Base-by-base conservation (phyloP, 2,888 invertebrate species). In the Epinotia demarniana region DNA sequence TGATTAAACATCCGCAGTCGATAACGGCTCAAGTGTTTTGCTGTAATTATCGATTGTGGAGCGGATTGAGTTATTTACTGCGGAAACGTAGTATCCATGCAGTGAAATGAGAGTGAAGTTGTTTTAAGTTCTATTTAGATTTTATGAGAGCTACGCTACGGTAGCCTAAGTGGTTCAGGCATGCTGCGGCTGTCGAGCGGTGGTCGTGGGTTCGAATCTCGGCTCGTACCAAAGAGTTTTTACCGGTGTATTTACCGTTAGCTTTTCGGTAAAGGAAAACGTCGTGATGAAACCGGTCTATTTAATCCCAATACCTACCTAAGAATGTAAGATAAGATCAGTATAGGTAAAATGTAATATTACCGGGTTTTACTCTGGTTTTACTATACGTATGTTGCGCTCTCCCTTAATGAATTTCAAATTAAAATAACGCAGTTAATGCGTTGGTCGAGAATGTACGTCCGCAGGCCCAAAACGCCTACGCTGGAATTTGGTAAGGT, bases 401-500 rank as follows among this genome's bases (percentile, higher is more conserved):
- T 53, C 2, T 53, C 53, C n/a, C 53, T 53, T n/a, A 39, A 39
- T 39, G n/a, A 53, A 58, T 27, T 58, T 19, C 39, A 66, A 75
- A 64, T 71, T 75, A 60, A 53, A 55, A 60, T 62, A 27, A 66
- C 23, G n/a, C 49, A 57, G 57, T 63, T 58, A 75, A 62, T 64
- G 63, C 64, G 55, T 75, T 53, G 55, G 72, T n/a, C 64, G 62
- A 77, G 78, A 75, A 78, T 78, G 70, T 55, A n/a, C n/a, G 77
- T 49, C 67, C 76, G 19, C 55, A 72, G 73, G 57, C 61, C 67
- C 63, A 72, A 72, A 68, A 73, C 75, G 64, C 66, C 74, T 66
- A 63, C 76, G 62, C 16, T n/a, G 73, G 75, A 77, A 78, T 78
- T 76, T 67, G 75, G 74, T 60, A 19, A 77, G 66, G 63, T 76